Evolutionary conservation across 2,888 invertebrate genomes (phyloP).

Genomic region (Callyntrura guangdongensis): DNA sequence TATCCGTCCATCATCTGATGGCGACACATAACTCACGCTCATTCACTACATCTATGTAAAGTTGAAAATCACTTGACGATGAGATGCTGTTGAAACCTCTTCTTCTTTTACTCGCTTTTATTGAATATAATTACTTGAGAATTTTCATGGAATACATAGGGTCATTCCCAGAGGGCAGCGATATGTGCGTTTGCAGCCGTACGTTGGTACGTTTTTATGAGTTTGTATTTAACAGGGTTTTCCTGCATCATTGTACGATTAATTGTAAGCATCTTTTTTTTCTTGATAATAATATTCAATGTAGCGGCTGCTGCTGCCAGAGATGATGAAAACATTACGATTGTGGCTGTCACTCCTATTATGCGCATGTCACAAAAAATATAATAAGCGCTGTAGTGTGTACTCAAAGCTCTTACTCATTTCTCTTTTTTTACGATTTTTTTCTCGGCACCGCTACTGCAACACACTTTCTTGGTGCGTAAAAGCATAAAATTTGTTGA

Average conservation of each 20-base stretch:
- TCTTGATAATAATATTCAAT: too few relatives aligned
- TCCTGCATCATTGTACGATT: too few relatives aligned
- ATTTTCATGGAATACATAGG: constrained; percentile 72
- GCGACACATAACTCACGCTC: constrained; percentile 70
- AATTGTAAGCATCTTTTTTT: background rate
- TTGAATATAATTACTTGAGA: background rate
- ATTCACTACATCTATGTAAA: constrained; percentile 32
- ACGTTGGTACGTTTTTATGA: background rate
- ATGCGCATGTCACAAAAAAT: too few relatives aligned
- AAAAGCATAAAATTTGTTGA: constrained; percentile 60
- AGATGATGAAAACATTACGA: too few relatives aligned
- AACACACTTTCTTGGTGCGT: constrained; percentile 30
- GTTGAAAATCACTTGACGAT: constrained; percentile 24
- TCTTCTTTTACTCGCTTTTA: background rate
- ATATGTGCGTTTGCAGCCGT: constrained; percentile 21
- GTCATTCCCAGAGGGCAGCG: constrained; percentile 76
- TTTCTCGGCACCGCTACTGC: background rate
- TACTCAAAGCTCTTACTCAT: too few relatives aligned
- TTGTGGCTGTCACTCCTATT: too few relatives aligned
- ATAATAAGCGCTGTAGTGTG: too few relatives aligned
- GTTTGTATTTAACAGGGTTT: background rate
- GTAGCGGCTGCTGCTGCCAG: too few relatives aligned
- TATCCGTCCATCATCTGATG: constrained; percentile 62
- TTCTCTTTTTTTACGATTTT: background rate
- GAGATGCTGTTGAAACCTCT: constrained; percentile 1